These are phyloP conservation scores for Prosapia bicincta DNA, from an alignment of 2,888 invertebrate species.

Conservation along the genomic window DNA sequence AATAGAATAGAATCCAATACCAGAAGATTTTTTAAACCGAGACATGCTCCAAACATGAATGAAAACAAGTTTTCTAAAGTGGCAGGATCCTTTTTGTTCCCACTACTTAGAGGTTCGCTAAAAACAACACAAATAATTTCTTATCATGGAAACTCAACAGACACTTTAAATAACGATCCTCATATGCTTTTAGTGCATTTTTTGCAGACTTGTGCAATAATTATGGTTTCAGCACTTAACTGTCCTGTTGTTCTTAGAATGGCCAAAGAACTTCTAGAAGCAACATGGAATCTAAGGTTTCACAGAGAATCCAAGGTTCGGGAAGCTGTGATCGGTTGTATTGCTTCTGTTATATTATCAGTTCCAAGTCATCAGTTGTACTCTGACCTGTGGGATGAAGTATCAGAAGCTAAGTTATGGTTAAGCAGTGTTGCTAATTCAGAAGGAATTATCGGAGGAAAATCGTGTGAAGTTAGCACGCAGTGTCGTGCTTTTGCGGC, in stretches of 20 bases:
- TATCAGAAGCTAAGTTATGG: conserved; percentile 67
- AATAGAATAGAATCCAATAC: conserved; percentile 70
- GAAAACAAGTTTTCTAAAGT: conserved; percentile 68
- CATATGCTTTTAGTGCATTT: conserved; percentile 59
- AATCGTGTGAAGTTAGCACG: conserved; percentile 55
- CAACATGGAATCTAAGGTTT: conserved; percentile 63
- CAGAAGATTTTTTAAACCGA: conserved; percentile 52
- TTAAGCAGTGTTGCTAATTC: conserved; percentile 56
- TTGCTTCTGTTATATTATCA: conserved; percentile 61
- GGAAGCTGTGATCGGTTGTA: conserved; percentile 60
- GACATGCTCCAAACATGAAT: conserved; percentile 45
- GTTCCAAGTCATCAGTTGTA: conserved; percentile 57
- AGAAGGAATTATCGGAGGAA: conserved; percentile 53
- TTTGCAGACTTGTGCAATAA: conserved; percentile 62
- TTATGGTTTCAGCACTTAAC: conserved; percentile 66
- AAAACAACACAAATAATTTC: conserved; percentile 29
- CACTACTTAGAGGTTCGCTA: conserved; percentile 52
- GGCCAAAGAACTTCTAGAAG: conserved; percentile 65
- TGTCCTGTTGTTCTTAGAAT: conserved; percentile 61
- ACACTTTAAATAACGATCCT: conserved; percentile 29
- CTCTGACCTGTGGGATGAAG: conserved; percentile 57
- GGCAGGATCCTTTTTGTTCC: conserved; percentile 81
- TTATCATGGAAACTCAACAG: conserved; percentile 9
- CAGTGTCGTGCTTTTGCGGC: conserved; percentile 62
- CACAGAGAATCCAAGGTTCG: conserved; percentile 65